These are phyloP conservation scores for Artemia sp. DNA, from an alignment of 2,888 invertebrate species.

Conservation along the genomic window DNA sequence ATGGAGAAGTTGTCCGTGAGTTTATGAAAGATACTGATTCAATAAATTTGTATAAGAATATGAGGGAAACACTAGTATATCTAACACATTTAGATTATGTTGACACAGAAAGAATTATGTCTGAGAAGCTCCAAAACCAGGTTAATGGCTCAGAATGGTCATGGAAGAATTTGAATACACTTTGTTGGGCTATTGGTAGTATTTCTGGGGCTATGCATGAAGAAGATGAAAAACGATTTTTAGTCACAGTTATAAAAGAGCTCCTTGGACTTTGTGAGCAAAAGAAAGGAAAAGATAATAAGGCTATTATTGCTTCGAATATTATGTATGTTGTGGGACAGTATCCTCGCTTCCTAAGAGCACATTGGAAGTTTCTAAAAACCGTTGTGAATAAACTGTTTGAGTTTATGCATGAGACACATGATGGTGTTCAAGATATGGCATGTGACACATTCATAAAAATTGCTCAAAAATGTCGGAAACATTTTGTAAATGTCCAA, in stretches of 20 bases:
- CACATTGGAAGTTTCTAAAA: slow-evolving; percentile 99
- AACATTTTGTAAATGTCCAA: slow-evolving; percentile 93
- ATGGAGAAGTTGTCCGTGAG: slow-evolving; percentile 96
- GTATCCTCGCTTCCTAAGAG: slow-evolving; percentile 90
- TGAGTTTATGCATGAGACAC: slow-evolving; percentile 99
- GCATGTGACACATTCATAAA: slow-evolving; percentile 99
- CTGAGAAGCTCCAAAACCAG: slow-evolving; percentile 91
- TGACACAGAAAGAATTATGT: slow-evolving; percentile 98
- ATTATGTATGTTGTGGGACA: slow-evolving; percentile 99
- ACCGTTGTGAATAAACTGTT: slow-evolving; percentile 99
- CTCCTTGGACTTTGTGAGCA: slow-evolving; percentile 91
- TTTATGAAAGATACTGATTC: slow-evolving; percentile 99
- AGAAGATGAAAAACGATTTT: slow-evolving; percentile 95
- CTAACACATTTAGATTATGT: slow-evolving; percentile 94
- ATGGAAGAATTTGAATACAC: slow-evolving; percentile 97
- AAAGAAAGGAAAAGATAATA: slow-evolving; percentile 97
- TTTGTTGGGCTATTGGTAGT: slow-evolving; percentile 99
- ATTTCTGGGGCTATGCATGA: slow-evolving; percentile 98
- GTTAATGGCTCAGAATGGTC: slow-evolving; percentile 98
- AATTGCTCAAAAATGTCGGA: slow-evolving; percentile 91
- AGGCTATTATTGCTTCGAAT: slow-evolving; percentile 98
- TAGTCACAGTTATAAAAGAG: slow-evolving; percentile 97
- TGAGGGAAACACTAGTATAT: slow-evolving; percentile 94
- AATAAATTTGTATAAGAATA: slow-evolving; percentile 96
- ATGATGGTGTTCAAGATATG: slow-evolving; percentile 99